These are phyloP conservation scores for Amazona vittata DNA, from an alignment of 2,113 vertebrate genomes.

Conservation along the genomic window DNA sequence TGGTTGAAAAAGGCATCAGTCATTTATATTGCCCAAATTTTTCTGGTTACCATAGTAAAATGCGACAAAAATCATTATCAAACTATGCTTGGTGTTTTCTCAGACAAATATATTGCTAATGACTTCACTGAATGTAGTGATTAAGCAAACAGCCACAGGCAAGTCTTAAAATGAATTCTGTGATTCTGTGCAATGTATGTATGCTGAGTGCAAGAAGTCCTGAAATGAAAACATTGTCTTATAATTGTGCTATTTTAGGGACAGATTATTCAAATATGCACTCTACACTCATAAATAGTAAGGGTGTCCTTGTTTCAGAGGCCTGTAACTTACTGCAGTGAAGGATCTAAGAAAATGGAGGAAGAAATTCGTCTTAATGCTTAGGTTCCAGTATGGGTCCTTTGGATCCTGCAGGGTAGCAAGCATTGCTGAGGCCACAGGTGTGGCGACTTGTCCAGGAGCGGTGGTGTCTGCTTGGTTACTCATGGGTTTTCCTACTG, in stretches of 20 bases:
- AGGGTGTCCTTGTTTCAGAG: background rate
- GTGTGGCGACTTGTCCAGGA: background rate
- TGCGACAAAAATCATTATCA: background rate
- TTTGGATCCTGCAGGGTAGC: background rate
- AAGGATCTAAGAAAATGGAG: background rate
- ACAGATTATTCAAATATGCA: background rate
- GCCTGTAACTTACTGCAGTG: background rate
- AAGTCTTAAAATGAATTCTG: constrained; percentile 10
- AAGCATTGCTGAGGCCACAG: background rate
- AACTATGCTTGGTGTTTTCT: constrained; percentile 6
- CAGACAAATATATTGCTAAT: constrained; percentile 23
- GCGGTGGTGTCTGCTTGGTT: background rate
- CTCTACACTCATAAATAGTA: background rate
- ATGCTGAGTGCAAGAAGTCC: constrained; percentile 13
- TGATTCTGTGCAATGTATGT: constrained; percentile 19
- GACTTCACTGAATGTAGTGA: constrained; percentile 38
- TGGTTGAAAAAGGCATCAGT: background rate
- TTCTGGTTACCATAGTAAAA: background rate
- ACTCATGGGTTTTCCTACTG: background rate
- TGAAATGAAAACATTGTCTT: constrained; percentile 32
- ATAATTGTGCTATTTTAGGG: constrained; percentile 5
- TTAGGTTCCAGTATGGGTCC: background rate
- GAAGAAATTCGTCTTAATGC: accelerated
- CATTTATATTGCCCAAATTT: background rate
- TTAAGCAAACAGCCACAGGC: constrained; percentile 49